These are phyloP conservation scores for Gallinago undulata DNA, from an alignment of 2,113 vertebrate genomes.

Conservation along the genomic window DNA sequence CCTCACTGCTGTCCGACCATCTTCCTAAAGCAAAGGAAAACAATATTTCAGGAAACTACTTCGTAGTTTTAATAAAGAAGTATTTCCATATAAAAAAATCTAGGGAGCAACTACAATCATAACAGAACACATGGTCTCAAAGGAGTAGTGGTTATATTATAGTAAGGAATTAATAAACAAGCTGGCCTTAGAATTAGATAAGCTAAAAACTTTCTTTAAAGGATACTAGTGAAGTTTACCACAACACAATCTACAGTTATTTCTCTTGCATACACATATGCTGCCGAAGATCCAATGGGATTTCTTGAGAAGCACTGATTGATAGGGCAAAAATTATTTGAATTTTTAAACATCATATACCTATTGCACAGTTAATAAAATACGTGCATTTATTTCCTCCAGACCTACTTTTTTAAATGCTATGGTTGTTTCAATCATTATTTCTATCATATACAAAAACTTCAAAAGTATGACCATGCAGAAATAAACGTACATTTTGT, in stretches of 20 bases:
- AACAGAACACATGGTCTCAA: neutral
- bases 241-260: neutral
- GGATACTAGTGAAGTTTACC: neutral
- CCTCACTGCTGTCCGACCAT: neutral
- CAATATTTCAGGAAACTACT: neutral
- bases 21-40: neutral
- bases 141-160: neutral
- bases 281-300: neutral
- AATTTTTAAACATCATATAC: neutral
- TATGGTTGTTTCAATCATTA: neutral
- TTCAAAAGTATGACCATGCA: neutral
- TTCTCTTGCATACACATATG: neutral
- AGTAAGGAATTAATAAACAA: neutral
- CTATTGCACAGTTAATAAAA: neutral
- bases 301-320: neutral
- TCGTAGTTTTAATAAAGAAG: neutral
- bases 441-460: neutral
- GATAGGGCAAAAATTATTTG: neutral
- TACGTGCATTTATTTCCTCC: neutral
- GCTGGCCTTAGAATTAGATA: neutral
- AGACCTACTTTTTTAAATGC: neutral
- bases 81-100: neutral
- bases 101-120: neutral
- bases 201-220: neutral
- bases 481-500: fast-evolving